A percentile compares a stretch with the other conserved stretches of the same genome.
Evolutionary conservation across 2,797 vertebrate species (phyloP).

Genomic region (Merluccius polli): DNA sequence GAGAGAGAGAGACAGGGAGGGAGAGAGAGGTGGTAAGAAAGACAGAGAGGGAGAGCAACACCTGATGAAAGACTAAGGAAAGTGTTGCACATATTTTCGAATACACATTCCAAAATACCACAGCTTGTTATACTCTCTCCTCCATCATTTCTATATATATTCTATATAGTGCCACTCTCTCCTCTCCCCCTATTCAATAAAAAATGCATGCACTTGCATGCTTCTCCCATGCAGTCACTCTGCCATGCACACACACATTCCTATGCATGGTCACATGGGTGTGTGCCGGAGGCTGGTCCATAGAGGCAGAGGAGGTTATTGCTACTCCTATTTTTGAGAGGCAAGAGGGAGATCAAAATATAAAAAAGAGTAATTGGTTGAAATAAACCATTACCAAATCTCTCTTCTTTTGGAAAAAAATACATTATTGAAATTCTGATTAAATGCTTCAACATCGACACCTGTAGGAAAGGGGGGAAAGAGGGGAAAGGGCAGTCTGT

Average conservation of each 20-base stretch:
- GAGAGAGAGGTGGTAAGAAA: conserved; percentile 3
- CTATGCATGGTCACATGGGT: background rate
- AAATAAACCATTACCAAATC: no score
- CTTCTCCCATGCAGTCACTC: background rate
- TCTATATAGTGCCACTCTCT: background rate
- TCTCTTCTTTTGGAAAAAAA: no score
- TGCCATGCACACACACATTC: background rate
- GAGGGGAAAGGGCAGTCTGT: no score
- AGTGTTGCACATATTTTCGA: background rate
- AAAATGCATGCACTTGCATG: background rate
- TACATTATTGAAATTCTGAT: no score
- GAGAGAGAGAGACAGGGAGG: background rate
- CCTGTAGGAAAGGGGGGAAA: no score
- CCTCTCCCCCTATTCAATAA: background rate
- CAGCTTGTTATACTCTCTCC: background rate
- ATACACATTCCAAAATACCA: background rate
- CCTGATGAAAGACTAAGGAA: background rate
- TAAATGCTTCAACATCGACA: no score
- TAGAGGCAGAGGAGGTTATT: no score
- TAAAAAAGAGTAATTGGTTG: no score
- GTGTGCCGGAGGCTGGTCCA: no score
- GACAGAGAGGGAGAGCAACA: background rate
- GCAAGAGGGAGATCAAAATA: no score
- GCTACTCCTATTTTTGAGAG: no score
- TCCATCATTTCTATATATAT: background rate